Conservation (phyloP, 2,888 invertebrate species). For the Hirtodrosophila trivittata region DNA sequence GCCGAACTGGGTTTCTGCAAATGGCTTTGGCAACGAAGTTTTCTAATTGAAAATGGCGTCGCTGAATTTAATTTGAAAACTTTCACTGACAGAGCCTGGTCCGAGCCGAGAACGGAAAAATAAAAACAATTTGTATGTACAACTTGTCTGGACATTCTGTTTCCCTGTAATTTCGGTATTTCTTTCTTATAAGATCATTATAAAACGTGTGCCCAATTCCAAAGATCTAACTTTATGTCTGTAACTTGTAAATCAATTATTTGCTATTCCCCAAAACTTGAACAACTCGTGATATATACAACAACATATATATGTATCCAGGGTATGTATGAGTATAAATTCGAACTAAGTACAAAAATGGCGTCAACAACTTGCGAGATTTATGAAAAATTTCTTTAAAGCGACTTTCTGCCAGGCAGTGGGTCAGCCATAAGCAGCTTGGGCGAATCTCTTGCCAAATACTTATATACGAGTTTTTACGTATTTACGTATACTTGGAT, state of each 20-base stretch:
- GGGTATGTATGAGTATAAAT: conserved; percentile 4
- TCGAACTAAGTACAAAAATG: conserved; percentile 28
- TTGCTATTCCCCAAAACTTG: no score
- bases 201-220: no score
- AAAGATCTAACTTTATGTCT: no score
- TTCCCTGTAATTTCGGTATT: no score
- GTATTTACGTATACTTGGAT: conserved; percentile 31
- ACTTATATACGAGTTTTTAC: conserved; percentile 1
- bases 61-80: conserved; percentile 78
- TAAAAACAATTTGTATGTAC: neutral
- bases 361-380: conserved; percentile 54
- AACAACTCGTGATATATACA: no score
- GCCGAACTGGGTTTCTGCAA: conserved; percentile 30
- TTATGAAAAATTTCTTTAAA: conserved; percentile 39
- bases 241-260: no score
- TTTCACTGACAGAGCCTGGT: conserved; percentile 72
- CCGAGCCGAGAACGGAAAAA: conserved; percentile 29
- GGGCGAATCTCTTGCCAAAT: conserved; percentile 26
- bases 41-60: conserved; percentile 79
- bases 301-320: neutral
- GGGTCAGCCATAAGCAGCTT: conserved; percentile 45
- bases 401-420: conserved; percentile 10
- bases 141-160: no score
- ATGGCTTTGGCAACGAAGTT: conserved; percentile 68
- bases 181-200: no score